phyloP scores from a whole-genome alignment of 1,140 invertebrate genomes.

The Calycopis cecrops region DNA sequence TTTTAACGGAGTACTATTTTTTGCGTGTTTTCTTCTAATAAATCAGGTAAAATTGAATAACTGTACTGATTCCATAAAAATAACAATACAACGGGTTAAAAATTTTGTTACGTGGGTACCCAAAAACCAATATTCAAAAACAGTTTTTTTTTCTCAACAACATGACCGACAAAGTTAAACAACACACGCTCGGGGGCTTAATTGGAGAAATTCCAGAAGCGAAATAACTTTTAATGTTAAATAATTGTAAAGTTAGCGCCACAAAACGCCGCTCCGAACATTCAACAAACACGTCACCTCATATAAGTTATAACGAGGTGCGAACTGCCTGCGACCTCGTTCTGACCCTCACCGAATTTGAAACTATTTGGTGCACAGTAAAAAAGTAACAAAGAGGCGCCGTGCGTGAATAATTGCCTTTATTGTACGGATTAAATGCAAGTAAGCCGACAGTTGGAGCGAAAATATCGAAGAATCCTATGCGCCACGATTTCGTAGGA shows the following conservation, averaged over 20 bases:
- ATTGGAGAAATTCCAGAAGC: constrained; percentile 1
- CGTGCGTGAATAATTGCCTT: constrained; percentile 4
- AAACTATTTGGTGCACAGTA: background rate
- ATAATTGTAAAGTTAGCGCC: constrained; percentile 9
- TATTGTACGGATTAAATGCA: background rate
- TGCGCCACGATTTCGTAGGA: no score
- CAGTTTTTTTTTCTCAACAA: no score
- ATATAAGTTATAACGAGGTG: constrained; percentile 8
- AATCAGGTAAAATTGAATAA: no score
- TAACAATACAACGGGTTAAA: no score
- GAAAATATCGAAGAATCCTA: no score
- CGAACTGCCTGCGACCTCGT: background rate
- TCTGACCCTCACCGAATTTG: constrained; percentile 5
- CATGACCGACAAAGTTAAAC: background rate
- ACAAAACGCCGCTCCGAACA: constrained; percentile 10
- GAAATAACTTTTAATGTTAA: constrained; percentile 10
- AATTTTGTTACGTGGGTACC: no score
- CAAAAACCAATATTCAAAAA: no score
- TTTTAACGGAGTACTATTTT: no score
- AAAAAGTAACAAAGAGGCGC: background rate
- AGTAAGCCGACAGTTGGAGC: no score
- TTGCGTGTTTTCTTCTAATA: no score
- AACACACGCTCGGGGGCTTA: background rate
- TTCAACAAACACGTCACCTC: constrained; percentile 6
- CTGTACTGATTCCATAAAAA: no score